phyloP scores from a whole-genome alignment of 1,140 invertebrate species.

The Dreissena rostriformis region DNA sequence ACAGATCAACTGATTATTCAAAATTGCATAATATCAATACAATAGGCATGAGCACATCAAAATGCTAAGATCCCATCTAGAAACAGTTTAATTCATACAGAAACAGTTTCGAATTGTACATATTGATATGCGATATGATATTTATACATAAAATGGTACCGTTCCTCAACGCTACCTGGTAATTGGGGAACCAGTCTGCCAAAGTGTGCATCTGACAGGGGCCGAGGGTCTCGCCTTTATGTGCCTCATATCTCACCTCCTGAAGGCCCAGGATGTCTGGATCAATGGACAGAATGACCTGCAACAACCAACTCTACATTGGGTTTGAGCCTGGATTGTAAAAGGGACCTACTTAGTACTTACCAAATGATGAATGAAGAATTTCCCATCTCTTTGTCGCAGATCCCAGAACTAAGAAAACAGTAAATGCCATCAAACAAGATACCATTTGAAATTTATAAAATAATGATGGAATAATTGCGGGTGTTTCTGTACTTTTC shows the following conservation, averaged over 20 bases:
- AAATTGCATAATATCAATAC: too few relatives aligned
- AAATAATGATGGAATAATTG: too few relatives aligned
- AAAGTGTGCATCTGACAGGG: slow-evolving; percentile 65
- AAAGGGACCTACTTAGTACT: too few relatives aligned
- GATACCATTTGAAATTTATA: too few relatives aligned
- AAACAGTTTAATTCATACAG: background rate
- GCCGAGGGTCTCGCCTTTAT: slow-evolving; percentile 60
- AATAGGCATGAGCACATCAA: too few relatives aligned
- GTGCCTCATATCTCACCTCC: slow-evolving; percentile 65
- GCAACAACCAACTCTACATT: slow-evolving; percentile 2
- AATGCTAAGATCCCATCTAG: too few relatives aligned
- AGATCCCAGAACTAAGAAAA: too few relatives aligned
- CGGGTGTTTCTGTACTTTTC: too few relatives aligned
- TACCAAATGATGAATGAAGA: too few relatives aligned
- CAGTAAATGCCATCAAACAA: too few relatives aligned
- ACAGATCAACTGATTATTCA: too few relatives aligned
- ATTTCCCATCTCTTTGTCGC: too few relatives aligned
- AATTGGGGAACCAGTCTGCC: slow-evolving; percentile 56
- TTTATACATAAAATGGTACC: background rate
- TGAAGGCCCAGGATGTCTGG: slow-evolving; percentile 67
- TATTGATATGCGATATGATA: background rate
- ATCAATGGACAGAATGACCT: slow-evolving; percentile 41
- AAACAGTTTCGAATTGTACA: background rate
- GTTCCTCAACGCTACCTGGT: slow-evolving; percentile 58
- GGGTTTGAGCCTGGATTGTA: background rate